Evolutionary conservation across 2,797 vertebrate species (phyloP), one percentile per base, ranked within the genome.

Genomic region (Todus mexicanus): DNA sequence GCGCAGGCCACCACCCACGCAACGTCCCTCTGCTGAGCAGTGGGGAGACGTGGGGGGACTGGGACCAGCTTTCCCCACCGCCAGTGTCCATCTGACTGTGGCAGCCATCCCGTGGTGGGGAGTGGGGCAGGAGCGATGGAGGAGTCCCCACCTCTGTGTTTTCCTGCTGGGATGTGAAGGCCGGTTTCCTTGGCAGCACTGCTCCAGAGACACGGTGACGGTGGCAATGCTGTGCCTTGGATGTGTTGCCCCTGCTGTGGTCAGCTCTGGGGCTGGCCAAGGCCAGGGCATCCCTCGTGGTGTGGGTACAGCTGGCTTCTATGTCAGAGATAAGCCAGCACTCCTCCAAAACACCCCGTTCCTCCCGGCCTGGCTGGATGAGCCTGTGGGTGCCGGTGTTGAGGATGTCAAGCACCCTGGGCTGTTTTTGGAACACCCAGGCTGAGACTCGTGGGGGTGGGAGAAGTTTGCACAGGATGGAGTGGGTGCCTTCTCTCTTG

Each of bases 121-220:
- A 65, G 64, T 0, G 0, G 25, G 64, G 37, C 23, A 48, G 71
- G 64, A 56, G 40, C 0, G 1, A 29, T 22, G 31, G 63, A 73
- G 56, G 47, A 9, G 8, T 54, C 11, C 17, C 15, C 2, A 4
- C 15, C 26, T 54, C 70, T 31, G 5, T 65, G 43, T 48, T 5
- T 5, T 31, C 29, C 59, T 1, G 0, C n/a, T 45, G 63, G 70
- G 43, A 64, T n/a, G 40, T 5, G 6, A n/a, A 50, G 63, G 25
- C 37, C 64, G 63, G 2, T 40, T 63, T 47, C 57, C 11, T 15
- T 1, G 0, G 38, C 84, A 63, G 56, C 1, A 1, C 45, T 60
- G 51, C 65, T 45, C n/a, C 4, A 3, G 37, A 70, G n/a, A 43
- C 40, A 5, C 0, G 2, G 37, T 1, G 21, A 54, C 1, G 1